A percentile compares a stretch with the other conserved stretches of the same genome.
Evolutionary conservation across 2,888 invertebrate species (phyloP).

Genomic region (Lumbricus terrestris): DNA sequence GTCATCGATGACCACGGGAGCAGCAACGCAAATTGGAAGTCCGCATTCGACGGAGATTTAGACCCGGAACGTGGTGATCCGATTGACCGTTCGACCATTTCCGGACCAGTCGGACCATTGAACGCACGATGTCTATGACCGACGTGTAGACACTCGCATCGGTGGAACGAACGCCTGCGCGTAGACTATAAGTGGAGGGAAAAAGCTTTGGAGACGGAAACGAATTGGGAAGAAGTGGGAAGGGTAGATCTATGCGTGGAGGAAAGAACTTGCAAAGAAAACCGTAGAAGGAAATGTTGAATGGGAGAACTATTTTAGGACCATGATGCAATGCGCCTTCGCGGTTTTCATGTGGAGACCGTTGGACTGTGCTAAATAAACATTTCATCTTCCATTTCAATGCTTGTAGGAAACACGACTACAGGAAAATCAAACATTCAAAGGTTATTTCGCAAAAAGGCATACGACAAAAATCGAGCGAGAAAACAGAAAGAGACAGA

Average conservation of each 20-base stretch:
- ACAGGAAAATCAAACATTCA: neutral
- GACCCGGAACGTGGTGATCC: constrained; percentile 3
- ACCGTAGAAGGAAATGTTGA: neutral
- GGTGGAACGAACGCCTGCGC: no score
- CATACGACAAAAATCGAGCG: neutral
- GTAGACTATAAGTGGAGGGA: neutral
- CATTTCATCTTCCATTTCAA: neutral
- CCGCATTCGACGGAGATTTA: neutral
- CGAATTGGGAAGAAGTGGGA: neutral
- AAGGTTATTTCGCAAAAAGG: neutral
- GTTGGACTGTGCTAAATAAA: neutral
- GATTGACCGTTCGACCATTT: neutral
- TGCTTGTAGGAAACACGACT: neutral
- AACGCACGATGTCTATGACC: neutral
- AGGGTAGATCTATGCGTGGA: neutral
- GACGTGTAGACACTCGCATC: neutral
- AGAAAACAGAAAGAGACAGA: neutral
- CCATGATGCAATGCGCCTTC: neutral
- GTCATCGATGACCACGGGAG: neutral
- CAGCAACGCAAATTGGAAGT: neutral
- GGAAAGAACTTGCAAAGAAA: neutral
- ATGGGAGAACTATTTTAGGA: neutral
- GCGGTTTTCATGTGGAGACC: neutral
- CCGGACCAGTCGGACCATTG: neutral
- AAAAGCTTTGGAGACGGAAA: neutral